Percentiles rank a stretch among this genome's conserved stretches.
These are phyloP conservation scores for Laticauda colubrina DNA, from an alignment of 2,113 vertebrate species.

Conservation along the genomic window DNA sequence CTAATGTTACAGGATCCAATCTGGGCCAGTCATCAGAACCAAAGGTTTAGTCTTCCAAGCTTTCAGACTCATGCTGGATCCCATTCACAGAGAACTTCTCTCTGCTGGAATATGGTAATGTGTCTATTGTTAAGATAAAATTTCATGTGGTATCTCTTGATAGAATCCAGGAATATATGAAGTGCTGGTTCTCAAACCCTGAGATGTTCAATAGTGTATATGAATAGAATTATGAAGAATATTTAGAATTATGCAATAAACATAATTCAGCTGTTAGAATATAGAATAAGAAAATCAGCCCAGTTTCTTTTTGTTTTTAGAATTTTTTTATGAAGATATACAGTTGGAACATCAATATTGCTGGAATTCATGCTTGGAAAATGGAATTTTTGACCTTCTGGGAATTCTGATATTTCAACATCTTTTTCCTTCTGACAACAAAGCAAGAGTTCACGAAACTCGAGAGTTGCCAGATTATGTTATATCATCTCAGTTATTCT, in stretches of 20 bases:
- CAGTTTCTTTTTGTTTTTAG: neutral
- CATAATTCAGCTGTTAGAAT: neutral
- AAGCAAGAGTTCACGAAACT: neutral
- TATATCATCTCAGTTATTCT: neutral
- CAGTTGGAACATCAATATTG: neutral
- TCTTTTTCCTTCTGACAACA: constrained; percentile 16
- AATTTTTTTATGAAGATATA: neutral
- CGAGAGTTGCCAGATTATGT: neutral
- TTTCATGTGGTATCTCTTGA: neutral
- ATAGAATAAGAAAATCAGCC: neutral
- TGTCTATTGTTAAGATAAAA: neutral
- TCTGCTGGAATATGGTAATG: neutral
- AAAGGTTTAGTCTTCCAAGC: neutral
- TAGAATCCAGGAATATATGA: neutral
- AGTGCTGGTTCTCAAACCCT: neutral
- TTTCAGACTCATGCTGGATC: neutral
- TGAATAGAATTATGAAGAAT: neutral
- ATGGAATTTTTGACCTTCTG: constrained; percentile 18
- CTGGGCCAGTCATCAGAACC: neutral
- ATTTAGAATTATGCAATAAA: neutral
- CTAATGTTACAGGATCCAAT: neutral
- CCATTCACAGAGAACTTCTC: neutral
- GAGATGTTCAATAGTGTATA: neutral
- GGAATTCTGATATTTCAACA: constrained; percentile 20
- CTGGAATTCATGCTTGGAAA: constrained; percentile 11